Base-by-base conservation (phyloP, 2,888 invertebrate genomes). In the Chymomyza amoena region DNA sequence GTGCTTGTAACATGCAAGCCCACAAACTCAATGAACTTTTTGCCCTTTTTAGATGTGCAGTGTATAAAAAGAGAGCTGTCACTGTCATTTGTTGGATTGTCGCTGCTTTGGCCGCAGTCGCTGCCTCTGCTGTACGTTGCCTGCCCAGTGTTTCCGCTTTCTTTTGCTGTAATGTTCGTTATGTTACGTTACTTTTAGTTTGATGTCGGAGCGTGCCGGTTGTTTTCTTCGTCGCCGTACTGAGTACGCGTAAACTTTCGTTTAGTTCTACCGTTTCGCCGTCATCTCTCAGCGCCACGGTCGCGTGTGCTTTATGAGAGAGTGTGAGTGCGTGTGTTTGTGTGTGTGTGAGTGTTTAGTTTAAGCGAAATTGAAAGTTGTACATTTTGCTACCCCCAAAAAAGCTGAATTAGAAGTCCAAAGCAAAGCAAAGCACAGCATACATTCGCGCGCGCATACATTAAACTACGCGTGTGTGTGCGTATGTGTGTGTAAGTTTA, bases 121-220 rank as follows among this genome's bases (percentile, higher is more conserved):
- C 70, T 63, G 73, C 73, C 79, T 69, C 74, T 78, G 77, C 72
- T 82, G 77, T 72, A 73, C 72, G 72, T 77, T 82, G 87, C 84
- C 81, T 84, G 88, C 76, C 86, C 87, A 85, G 84, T 83, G 88
- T 86, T 84, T 88, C 84, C 88, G 88, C 88, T 88, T 88, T 86
- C 87, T 84, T 84, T 84, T 81, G 69, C 62, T 84, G 88, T 88
- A 84, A 88, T 88, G 88, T 45, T 45, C 39, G 39, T 45, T 45
- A 45, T 13, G 39, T 45, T 45, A 45, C 39, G 39, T 84, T 86
- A 88, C 84, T 87, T 87, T 84, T 84, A 84, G 88, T 86, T 88
- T 86, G 87, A 77, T 84, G 79, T 78, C 84, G 84, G 88, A 85
- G 86, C 88, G 85, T 87, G 84, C 84, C 81, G 84, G 88, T 86